Evolutionary conservation across 2,888 invertebrate genomes (phyloP).

Genomic region (Chorisops tibialis): DNA sequence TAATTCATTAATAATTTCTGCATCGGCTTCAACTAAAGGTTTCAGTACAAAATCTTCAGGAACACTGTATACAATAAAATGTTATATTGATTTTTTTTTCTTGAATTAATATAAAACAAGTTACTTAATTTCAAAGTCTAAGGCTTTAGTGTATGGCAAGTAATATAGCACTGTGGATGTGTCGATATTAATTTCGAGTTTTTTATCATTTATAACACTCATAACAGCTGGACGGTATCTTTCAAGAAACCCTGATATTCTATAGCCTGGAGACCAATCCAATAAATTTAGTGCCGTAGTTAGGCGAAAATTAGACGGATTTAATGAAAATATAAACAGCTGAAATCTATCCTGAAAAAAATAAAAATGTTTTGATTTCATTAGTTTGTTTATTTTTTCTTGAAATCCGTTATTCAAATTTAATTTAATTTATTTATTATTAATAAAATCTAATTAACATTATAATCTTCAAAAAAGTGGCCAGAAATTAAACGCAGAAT

Average conservation of each 20-base stretch:
- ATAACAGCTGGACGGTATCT: constrained; percentile 42
- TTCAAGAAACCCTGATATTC: constrained; percentile 44
- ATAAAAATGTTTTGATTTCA: too few relatives aligned
- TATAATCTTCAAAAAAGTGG: too few relatives aligned
- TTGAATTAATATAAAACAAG: too few relatives aligned
- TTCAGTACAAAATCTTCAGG: constrained; percentile 34
- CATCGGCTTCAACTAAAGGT: constrained; percentile 29
- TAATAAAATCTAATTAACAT: too few relatives aligned
- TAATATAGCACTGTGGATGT: constrained; percentile 21
- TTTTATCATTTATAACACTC: constrained; percentile 38
- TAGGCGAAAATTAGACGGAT: constrained; percentile 36
- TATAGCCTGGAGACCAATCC: constrained; percentile 45
- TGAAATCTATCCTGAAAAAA: constrained; percentile 47
- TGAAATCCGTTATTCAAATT: too few relatives aligned
- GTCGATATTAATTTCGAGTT: constrained; percentile 39
- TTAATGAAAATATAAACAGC: constrained; percentile 44
- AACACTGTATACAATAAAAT: constrained; percentile 17
- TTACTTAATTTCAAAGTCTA: neutral
- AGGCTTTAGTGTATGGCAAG: neutral
- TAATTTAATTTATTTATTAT: too few relatives aligned
- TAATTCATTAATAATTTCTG: constrained; percentile 32
- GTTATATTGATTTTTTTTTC: too few relatives aligned
- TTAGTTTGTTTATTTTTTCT: too few relatives aligned
- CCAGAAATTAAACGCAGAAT: too few relatives aligned
- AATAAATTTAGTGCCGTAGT: constrained; percentile 40